These are phyloP conservation scores for Hermatobates lingyangjiaoensis DNA, from an alignment of 1,140 invertebrate genomes.

Conservation along the genomic window DNA sequence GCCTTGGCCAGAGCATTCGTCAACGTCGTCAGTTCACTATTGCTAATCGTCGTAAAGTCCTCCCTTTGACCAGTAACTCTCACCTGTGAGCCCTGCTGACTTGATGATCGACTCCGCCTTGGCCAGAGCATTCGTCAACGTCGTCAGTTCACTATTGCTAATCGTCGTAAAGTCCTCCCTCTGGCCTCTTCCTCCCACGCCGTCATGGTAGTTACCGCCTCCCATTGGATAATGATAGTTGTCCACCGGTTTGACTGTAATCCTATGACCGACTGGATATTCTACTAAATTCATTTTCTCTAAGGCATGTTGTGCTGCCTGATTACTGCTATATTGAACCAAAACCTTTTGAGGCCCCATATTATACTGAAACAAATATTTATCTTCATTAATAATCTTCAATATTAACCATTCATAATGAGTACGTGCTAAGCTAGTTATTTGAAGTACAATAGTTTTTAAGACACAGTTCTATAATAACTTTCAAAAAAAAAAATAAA, in stretches of 20 bases:
- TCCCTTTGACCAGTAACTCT: too few species aligned
- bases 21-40: too few species aligned
- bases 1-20: too few species aligned
- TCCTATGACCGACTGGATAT: conserved; percentile 61
- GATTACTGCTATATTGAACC: conserved; percentile 52
- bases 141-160: conserved; percentile 25
- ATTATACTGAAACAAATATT: conserved; percentile 6
- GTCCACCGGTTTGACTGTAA: conserved; percentile 55
- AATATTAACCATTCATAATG: too few species aligned
- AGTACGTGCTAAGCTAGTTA: too few species aligned
- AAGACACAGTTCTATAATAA: too few species aligned
- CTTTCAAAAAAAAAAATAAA: too few species aligned
- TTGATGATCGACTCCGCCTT: conserved; percentile 48
- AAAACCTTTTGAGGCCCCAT: conserved; percentile 21
- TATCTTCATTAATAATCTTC: too few species aligned
- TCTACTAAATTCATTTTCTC: conserved; percentile 75
- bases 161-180: too few species aligned
- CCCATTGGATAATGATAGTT: too few species aligned
- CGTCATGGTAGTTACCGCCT: not conserved
- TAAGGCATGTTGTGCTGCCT: conserved; percentile 55
- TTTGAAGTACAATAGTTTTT: too few species aligned
- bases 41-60: too few species aligned
- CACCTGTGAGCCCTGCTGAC: conserved; percentile 37
- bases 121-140: conserved; percentile 45
- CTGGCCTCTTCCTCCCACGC: not conserved